Base-by-base conservation (phyloP, 2,888 invertebrate genomes). In the Iselma pallidipennis region DNA sequence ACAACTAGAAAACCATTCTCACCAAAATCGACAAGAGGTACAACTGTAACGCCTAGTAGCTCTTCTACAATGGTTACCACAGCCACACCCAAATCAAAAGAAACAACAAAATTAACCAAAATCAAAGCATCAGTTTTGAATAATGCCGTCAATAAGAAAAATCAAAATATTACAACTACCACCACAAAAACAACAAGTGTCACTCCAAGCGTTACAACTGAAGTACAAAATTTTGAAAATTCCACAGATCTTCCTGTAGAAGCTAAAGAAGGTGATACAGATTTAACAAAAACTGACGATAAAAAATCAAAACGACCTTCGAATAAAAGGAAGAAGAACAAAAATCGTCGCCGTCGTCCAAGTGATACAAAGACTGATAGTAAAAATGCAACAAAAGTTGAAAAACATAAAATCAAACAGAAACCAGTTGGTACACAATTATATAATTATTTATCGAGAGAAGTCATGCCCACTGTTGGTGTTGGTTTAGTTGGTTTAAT, bases 401-500 rank as follows among this genome's bases (percentile, higher is more conserved):
- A 68, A 1, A 73, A 68, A 21, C 33, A 72, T 2, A 74, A 78
- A 57, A 68, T 73, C 2, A 79, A 79, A 69, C 82, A 83, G 45
- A 86, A 89, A 57, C 89, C 90, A 1, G 84, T 91, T 0, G 86
- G 89, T 9, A 89, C 91, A 0, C 89, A 91, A 76, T 87, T 92
- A 25, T 92, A 91, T 74, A 91, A 90, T 72, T 92, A 90, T 72
- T 80, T 92, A 42, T 90, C 91, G 2, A 84, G 91, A 70, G 91
- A 92, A 82, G 89, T 92, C 0, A 91, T 92, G 89, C 91, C 92
- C 0, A 90, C 90, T 28, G 90, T 92, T 19, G 91, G 92, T 0
- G 89, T 91, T 0, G 91, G 92, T 70, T 81, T 92, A 19, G 87
- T 91, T 10, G 91, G 92, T 1, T 79, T 92, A 45, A 88, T 91